These are phyloP conservation scores for Corythornis leucogaster DNA, from an alignment of 2,797 vertebrate genomes.

Conservation along the genomic window DNA sequence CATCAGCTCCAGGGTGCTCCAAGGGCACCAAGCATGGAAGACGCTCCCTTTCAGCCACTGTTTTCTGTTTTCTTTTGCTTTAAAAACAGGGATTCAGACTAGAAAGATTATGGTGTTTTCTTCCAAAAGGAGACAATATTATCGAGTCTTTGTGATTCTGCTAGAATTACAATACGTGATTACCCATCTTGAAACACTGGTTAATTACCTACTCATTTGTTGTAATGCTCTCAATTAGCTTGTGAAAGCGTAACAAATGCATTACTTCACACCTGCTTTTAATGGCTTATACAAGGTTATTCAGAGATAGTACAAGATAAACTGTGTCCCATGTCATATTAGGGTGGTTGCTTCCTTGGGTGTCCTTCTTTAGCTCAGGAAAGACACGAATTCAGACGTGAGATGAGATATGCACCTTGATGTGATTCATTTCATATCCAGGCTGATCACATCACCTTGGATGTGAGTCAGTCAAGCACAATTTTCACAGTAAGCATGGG, in stretches of 20 bases:
- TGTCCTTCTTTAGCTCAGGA: background rate
- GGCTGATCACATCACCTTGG: background rate
- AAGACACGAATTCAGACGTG: background rate
- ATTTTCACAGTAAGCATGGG: fast-evolving
- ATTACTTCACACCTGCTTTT: slow-evolving; percentile 29
- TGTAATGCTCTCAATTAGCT: slow-evolving; percentile 42
- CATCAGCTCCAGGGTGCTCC: background rate
- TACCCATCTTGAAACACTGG: slow-evolving; percentile 19
- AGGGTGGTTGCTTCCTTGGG: background rate
- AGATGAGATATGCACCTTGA: background rate
- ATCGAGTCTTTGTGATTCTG: background rate
- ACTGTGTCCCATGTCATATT: background rate
- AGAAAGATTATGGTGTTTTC: background rate
- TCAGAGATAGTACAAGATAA: slow-evolving; percentile 22
- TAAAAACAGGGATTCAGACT: background rate
- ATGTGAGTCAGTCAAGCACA: background rate
- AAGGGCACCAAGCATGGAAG: background rate
- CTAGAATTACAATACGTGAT: slow-evolving; percentile 9
- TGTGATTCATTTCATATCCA: background rate
- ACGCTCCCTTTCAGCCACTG: background rate
- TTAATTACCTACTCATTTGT: slow-evolving; percentile 55
- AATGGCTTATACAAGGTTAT: background rate
- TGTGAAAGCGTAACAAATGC: slow-evolving; percentile 7
- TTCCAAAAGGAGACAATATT: background rate
- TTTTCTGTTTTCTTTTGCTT: background rate